Conservation (phyloP, 2,797 vertebrate species). For the Heterohyrax brucei region DNA sequence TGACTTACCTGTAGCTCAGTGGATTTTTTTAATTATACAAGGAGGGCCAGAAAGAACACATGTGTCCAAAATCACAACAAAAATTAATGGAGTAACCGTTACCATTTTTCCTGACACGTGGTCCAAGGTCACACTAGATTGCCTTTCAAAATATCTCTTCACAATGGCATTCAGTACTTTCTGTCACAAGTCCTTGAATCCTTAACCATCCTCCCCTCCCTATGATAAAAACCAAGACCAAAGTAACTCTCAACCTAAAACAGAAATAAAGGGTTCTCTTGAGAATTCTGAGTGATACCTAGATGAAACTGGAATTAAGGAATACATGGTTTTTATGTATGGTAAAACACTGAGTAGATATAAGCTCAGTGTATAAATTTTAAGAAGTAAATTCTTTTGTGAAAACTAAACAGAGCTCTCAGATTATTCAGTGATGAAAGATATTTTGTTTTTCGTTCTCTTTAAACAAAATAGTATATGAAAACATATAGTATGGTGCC, state of each 20-base stretch:
- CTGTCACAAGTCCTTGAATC: neutral
- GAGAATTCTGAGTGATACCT: conserved; percentile 17
- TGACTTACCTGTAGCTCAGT: neutral
- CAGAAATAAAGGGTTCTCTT: neutral
- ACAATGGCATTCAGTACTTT: neutral
- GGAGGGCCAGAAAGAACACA: neutral
- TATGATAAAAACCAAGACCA: neutral
- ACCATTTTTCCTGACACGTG: neutral
- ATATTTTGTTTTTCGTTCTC: neutral
- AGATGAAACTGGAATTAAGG: conserved; percentile 37
- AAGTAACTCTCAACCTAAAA: conserved; percentile 2
- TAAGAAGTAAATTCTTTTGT: conserved; percentile 41
- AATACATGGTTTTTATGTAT: neutral
- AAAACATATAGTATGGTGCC: neutral
- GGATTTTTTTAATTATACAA: neutral
- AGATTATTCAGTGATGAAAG: neutral
- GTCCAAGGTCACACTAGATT: neutral
- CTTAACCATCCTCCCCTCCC: neutral
- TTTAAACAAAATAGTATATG: conserved; percentile 13
- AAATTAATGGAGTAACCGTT: neutral
- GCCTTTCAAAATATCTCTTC: neutral
- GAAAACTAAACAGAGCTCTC: neutral
- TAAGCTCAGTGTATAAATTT: neutral
- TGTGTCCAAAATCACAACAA: neutral
- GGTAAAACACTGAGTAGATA: neutral